Base-by-base conservation (phyloP, 1,140 invertebrate species). In the Palaemon carinicauda region DNA sequence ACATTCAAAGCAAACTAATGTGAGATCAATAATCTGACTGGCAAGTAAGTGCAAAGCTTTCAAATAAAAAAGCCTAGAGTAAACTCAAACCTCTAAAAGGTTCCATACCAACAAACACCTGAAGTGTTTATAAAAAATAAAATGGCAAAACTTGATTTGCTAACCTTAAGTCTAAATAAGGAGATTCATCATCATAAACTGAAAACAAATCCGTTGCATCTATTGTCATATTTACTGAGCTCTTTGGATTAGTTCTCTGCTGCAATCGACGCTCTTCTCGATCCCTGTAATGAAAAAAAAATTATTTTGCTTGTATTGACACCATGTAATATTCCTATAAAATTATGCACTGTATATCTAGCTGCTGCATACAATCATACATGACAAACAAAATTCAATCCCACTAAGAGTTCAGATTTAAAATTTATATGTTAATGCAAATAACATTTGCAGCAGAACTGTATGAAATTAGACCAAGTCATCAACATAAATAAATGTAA, bases 131-230 rank as follows among this genome's bases (percentile, higher is more conserved):
- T 3, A 41, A 41, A 41, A 29, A 69, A 9, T 15, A 19, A 27
- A 69, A 69, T 17, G 7, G 0, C 73, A 84, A 1, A 33, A 91
- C 90, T 89, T 24, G 90, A 90, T 60, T 91, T 87, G 12, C 75
- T 82, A 69, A 91, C 90, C 87, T 90, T 90, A 89, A 51, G 31
- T 89, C 89, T 29, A 77, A 94, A 84, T 95, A 93, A 89, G 95
- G 94, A 90, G 96, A 96, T 88, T 93, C 94, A 89, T 91, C 90
- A 65, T 91, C 91, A 90, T 94, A 93, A 7, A 90, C 88, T 80
- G 94, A 95, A 92, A 99, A 99, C 83, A 98, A 91, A 91, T 98
- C 97, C 9, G 97, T 97, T 2, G 97, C 97, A 94, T 99, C 97
- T 19, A 99, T 94, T 89, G 95, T 95, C 41, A 98, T 94, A 53